Percentiles rank a stretch among this genome's conserved stretches.
phyloP scores from a whole-genome alignment of 2,113 vertebrate genomes.

The Typhlomys cinereus region DNA sequence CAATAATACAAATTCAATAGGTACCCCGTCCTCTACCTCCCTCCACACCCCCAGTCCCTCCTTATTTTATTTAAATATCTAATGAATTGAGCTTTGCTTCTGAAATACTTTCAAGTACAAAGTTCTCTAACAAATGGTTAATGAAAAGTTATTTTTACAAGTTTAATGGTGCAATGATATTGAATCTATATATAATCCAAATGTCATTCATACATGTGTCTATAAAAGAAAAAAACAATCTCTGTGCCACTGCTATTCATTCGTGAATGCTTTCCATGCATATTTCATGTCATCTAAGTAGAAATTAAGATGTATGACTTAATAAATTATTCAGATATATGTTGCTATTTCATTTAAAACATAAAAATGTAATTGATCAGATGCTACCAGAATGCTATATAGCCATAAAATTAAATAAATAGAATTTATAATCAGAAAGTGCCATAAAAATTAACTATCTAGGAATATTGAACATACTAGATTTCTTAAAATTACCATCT shows the following conservation, averaged over 20 bases:
- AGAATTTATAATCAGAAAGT: slow-evolving; percentile 56
- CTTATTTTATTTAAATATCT: background rate
- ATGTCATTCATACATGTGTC: background rate
- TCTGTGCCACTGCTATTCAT: background rate
- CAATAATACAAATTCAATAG: no score
- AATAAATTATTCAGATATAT: slow-evolving; percentile 62
- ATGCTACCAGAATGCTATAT: slow-evolving; percentile 56
- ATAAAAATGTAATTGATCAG: slow-evolving; percentile 57
- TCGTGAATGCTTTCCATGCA: slow-evolving; percentile 9
- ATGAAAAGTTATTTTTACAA: background rate
- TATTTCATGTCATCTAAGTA: slow-evolving; percentile 56
- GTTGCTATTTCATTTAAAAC: slow-evolving; percentile 8
- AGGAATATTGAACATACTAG: slow-evolving; percentile 42
- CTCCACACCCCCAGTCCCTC: no score
- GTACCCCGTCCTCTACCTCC: no score
- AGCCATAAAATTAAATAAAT: slow-evolving; percentile 68
- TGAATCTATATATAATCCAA: slow-evolving; percentile 28
- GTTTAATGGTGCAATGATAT: background rate
- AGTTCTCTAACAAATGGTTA: background rate
- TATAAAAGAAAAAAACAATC: background rate
- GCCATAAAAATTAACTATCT: slow-evolving; percentile 68
- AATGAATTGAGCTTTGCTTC: background rate
- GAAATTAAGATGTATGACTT: slow-evolving; percentile 46
- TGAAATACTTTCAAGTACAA: slow-evolving; percentile 12
- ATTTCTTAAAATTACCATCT: slow-evolving; percentile 23